Percentiles rank a stretch among this genome's conserved stretches.
These are phyloP conservation scores for Tympanuchus pallidicinctus DNA, from an alignment of 2,113 vertebrate species.

Conservation along the genomic window DNA sequence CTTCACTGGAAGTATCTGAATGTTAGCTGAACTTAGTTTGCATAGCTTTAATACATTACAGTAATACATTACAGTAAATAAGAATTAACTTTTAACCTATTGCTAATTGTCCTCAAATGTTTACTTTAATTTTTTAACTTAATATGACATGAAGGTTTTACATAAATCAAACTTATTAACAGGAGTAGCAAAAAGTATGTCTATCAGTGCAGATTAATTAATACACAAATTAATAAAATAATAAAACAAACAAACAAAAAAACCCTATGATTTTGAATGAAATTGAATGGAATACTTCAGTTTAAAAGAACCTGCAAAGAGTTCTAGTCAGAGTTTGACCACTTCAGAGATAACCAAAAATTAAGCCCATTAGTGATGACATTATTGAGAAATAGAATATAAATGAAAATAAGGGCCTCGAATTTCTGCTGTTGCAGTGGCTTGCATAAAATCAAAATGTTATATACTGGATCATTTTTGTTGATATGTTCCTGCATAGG, in stretches of 20 bases:
- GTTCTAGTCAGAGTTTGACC: no score
- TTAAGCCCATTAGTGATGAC: no score
- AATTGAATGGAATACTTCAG: no score
- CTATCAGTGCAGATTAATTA: not conserved
- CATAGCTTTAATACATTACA: not conserved
- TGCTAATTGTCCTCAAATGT: not conserved
- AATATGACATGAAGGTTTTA: not conserved
- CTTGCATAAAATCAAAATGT: not conserved
- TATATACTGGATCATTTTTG: not conserved
- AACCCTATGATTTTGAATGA: not conserved
- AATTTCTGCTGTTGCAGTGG: not conserved
- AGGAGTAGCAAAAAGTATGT: not conserved
- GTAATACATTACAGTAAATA: not conserved
- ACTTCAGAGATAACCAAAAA: no score
- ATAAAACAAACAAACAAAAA: not conserved
- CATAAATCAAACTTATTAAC: not conserved
- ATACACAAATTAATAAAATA: not conserved
- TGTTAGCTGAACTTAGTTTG: not conserved
- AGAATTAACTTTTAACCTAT: not conserved
- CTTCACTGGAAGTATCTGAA: not conserved
- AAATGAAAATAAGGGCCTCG: not conserved
- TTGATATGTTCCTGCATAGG: not conserved
- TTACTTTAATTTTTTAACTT: not conserved
- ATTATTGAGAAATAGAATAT: not conserved
- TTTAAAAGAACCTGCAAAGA: no score